phyloP scores from a whole-genome alignment of 2,888 invertebrate genomes.

The Phanerotoma sp. region DNA sequence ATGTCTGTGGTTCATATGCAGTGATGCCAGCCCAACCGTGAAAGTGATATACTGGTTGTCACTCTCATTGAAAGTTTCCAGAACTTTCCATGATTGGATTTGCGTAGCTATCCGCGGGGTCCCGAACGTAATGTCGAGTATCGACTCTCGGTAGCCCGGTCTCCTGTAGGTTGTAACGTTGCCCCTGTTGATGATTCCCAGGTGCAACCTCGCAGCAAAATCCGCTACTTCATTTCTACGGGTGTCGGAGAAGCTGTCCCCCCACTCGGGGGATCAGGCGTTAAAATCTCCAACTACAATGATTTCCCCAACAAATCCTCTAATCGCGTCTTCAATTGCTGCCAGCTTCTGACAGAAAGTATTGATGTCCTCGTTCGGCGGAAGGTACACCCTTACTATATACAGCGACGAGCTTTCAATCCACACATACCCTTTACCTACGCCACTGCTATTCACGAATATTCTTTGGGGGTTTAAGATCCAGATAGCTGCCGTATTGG shows the following conservation, averaged over 20 bases:
- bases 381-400: constrained; percentile 22
- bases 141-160: constrained; percentile 14
- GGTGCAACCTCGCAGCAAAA: neutral
- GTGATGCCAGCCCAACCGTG: neutral
- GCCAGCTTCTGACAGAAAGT: constrained; percentile 21
- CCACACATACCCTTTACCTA: constrained; percentile 24
- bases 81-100: constrained; percentile 12
- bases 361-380: constrained; percentile 25
- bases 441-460: neutral
- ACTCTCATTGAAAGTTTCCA: constrained; percentile 18
- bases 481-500: constrained; percentile 27
- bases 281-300: constrained; percentile 2
- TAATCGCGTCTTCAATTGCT: constrained; percentile 1
- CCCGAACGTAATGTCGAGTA: constrained; percentile 17
- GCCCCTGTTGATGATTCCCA: neutral
- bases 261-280: constrained; percentile 5
- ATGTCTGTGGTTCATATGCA: too few species aligned
- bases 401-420: neutral
- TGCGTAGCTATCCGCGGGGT: constrained; percentile 4
- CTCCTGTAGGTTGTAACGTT: constrained; percentile 11
- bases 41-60: constrained; percentile 23
- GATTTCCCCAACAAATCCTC: neutral
- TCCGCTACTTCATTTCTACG: constrained; percentile 2
- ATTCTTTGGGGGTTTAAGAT: neutral
- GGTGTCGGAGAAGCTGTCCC: neutral